These are phyloP conservation scores for Toxotes chatareus DNA, from an alignment of 2,113 vertebrate genomes.

Conservation along the genomic window DNA sequence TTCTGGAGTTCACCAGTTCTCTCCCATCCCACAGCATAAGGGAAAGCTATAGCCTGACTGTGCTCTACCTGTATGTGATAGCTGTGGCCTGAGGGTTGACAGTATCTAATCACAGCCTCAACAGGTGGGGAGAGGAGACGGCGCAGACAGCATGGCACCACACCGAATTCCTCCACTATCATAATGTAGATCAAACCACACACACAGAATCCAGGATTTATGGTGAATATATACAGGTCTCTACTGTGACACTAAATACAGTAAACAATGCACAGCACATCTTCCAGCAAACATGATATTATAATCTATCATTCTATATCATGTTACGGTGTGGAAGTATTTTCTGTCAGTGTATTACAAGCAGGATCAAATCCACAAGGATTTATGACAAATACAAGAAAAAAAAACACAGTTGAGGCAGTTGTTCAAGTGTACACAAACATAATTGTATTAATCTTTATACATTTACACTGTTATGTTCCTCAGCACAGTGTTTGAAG, in stretches of 20 bases:
- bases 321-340: constrained; percentile 4
- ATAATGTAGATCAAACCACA: constrained; percentile 64
- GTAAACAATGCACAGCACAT: constrained; percentile 15
- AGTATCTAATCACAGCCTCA: constrained; percentile 79
- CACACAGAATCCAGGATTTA: constrained; percentile 47
- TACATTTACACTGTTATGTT: constrained; percentile 39
- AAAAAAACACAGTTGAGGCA: constrained; percentile 25
- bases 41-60: constrained; percentile 40
- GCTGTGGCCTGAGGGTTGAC: constrained; percentile 69
- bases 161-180: constrained; percentile 71
- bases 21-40: constrained; percentile 56
- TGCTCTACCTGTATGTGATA: constrained; percentile 70
- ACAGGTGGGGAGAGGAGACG: constrained; percentile 74
- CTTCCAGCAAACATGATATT: neutral
- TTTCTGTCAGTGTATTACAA: neutral
- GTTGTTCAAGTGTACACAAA: constrained; percentile 44
- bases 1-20: constrained; percentile 59
- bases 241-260: constrained; percentile 9
- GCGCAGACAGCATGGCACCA: constrained; percentile 76
- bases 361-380: constrained; percentile 9
- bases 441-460: constrained; percentile 39
- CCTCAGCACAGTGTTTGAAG: constrained; percentile 40
- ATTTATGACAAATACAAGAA: constrained; percentile 14
- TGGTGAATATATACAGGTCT: constrained; percentile 18
- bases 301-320: neutral